Evolutionary conservation across 2,888 invertebrate species (phyloP).

Genomic region (Sphaerolaimus hirsutus): DNA sequence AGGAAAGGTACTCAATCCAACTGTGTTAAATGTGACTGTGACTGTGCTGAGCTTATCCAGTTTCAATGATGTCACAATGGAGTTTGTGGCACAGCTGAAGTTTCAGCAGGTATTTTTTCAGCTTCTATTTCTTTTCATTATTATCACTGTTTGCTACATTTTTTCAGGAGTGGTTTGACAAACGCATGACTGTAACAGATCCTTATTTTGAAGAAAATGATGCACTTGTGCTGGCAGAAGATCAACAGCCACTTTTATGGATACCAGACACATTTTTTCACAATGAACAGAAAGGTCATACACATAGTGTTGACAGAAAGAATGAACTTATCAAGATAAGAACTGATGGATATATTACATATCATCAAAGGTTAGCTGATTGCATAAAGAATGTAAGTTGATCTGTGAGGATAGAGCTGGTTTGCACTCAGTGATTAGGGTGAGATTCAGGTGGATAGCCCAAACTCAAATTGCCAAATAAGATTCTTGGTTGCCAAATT

Average conservation of each 20-base stretch:
- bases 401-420: too few species aligned
- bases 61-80: constrained; percentile 6
- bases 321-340: constrained; percentile 3
- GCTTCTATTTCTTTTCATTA: too few species aligned
- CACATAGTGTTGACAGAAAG: constrained; percentile 3
- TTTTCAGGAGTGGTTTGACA: too few species aligned
- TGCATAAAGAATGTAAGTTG: too few species aligned
- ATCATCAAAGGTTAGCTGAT: constrained; percentile 6
- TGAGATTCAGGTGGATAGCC: too few species aligned
- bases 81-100: constrained; percentile 5
- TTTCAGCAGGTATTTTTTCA: constrained; percentile 6
- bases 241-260: constrained; percentile 1
- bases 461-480: too few species aligned
- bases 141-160: too few species aligned
- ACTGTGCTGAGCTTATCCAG: constrained; percentile 1
- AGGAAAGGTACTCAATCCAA: too few species aligned
- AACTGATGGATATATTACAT: constrained; percentile 2
- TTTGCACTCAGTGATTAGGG: too few species aligned
- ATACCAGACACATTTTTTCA: constrained; percentile 7
- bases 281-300: constrained; percentile 5
- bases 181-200: too few species aligned
- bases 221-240: background rate
- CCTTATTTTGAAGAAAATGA: too few species aligned
- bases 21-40: background rate
- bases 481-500: too few species aligned